Evolutionary conservation across 2,797 vertebrate genomes (phyloP).

Genomic region (Mormyrus proboscirostris): DNA sequence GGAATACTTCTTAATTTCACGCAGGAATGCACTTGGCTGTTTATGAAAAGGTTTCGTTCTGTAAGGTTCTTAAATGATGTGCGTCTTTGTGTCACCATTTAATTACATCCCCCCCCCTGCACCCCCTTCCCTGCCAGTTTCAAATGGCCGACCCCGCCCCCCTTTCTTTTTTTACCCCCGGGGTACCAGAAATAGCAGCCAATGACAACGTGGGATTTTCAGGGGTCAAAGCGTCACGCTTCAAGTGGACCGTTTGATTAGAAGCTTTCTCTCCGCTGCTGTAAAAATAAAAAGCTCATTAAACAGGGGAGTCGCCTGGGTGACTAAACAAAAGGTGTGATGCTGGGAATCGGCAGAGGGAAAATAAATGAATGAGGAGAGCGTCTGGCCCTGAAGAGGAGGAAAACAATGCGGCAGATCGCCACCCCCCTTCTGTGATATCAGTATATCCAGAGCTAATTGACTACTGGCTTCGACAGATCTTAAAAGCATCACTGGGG

Average conservation of each 20-base stretch:
- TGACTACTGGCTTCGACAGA: not conserved
- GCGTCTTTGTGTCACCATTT: conserved; percentile 42
- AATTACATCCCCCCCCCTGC: conserved; percentile 31
- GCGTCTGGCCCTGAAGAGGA: not conserved
- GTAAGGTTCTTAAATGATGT: conserved; percentile 44
- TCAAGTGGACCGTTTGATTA: not conserved
- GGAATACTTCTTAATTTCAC: conserved; percentile 89
- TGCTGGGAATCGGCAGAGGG: not conserved
- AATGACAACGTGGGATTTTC: not conserved
- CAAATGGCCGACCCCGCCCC: not conserved
- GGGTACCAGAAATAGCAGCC: not conserved
- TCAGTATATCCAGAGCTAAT: not conserved
- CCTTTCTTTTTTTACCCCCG: not conserved
- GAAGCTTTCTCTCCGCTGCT: not conserved
- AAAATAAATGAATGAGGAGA: not conserved
- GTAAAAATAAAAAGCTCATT: conserved; percentile 8
- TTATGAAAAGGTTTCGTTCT: conserved; percentile 62
- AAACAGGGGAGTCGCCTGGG: not conserved
- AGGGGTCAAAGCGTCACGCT: not conserved
- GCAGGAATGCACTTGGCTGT: conserved; percentile 66
- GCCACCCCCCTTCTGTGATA: not conserved
- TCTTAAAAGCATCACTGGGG: not conserved
- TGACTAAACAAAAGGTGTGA: not conserved
- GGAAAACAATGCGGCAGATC: not conserved
- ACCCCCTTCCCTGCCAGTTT: not conserved